Evolutionary conservation across 2,888 invertebrate species (phyloP), one percentile per base, ranked within the genome.

Genomic region (Lasioglossum pauxillum): DNA sequence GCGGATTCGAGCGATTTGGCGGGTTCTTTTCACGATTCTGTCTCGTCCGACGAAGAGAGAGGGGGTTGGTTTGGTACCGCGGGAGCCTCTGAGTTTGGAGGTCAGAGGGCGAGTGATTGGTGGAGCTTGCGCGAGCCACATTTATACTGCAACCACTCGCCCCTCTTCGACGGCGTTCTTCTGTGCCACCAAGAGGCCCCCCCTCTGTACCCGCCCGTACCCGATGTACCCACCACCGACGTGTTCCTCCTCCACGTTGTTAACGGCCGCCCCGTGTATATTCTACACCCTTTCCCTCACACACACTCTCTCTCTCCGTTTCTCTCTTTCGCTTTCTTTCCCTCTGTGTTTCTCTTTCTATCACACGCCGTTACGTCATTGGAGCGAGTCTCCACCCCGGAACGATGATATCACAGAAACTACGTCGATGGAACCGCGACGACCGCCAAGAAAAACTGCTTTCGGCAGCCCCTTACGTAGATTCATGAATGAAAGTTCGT

Each of bases 31-130:
- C 73, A 23, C 67, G 67, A 19, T 16, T 67, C 67, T 67, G 67
- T 31, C 67, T 71, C 60, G 74, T 44, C 38, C 8, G 64, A 78
- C 73, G 67, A 67, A 31, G 81, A 82, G 78, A 87, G 85, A 85
- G 77, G 53, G 53, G 53, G 53, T 53, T 38, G 81, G 75, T 75
- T 80, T 88, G 85, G 84, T 91, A 89, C 90, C 83, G 81, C 84
- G 82, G 71, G 76, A 91, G 35, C 91, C 91, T 92, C 89, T 88
- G 91, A 92, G 92, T 93, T 93, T 93, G 93, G 92, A 92, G 93
- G 92, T 94, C 93, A 94, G 92, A 94, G 93, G 91, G 92, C 93
- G 93, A 94, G 90, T 94, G 94, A 94, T 94, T 92, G 92, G 93
- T 91, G 92, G 93, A 92, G 93, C 93, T 94, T 93, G 94, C 94